Evolutionary conservation across 2,113 vertebrate genomes (phyloP).

Genomic region (Forbesichthys papilliferus): DNA sequence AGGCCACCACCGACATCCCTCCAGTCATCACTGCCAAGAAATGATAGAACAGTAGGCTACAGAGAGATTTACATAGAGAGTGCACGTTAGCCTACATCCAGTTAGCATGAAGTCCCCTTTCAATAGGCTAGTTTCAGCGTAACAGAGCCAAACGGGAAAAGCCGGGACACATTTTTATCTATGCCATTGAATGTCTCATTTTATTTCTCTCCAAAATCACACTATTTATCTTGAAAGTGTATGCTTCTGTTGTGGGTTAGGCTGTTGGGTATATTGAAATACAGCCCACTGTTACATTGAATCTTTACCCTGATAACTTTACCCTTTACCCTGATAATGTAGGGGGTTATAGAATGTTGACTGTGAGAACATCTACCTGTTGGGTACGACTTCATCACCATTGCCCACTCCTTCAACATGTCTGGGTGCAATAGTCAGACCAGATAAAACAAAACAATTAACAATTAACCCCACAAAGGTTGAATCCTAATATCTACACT

Average conservation of each 20-base stretch:
- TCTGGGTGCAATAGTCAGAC: conserved; percentile 27
- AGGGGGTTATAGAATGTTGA: conserved; percentile 7
- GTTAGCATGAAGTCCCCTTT: conserved; percentile 26
- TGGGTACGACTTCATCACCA: conserved; percentile 30
- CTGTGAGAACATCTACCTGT: conserved; percentile 30
- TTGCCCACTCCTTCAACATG: conserved; percentile 6
- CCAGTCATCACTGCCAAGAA: conserved; percentile 71
- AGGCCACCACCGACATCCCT: conserved; percentile 52
- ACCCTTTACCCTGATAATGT: no score
- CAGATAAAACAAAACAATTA: conserved; percentile 6
- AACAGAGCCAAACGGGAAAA: background rate
- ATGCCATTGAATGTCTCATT: conserved; percentile 42
- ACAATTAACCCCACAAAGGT: background rate
- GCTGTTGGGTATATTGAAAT: no score
- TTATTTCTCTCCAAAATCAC: conserved; percentile 27
- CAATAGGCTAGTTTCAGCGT: background rate
- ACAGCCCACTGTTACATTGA: conserved; percentile 5
- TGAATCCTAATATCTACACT: conserved; percentile 29
- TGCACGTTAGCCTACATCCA: conserved; percentile 39
- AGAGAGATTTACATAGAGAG: conserved; percentile 19
- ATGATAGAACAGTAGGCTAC: conserved; percentile 20
- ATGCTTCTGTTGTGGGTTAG: background rate
- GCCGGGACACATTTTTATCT: conserved; percentile 22
- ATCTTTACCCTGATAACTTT: conserved; percentile 10
- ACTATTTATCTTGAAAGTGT: conserved; percentile 39